Evolutionary conservation across 2,113 vertebrate genomes (phyloP), one percentile per base, ranked within the genome.

Genomic region (Oncorhynchus mykiss): DNA sequence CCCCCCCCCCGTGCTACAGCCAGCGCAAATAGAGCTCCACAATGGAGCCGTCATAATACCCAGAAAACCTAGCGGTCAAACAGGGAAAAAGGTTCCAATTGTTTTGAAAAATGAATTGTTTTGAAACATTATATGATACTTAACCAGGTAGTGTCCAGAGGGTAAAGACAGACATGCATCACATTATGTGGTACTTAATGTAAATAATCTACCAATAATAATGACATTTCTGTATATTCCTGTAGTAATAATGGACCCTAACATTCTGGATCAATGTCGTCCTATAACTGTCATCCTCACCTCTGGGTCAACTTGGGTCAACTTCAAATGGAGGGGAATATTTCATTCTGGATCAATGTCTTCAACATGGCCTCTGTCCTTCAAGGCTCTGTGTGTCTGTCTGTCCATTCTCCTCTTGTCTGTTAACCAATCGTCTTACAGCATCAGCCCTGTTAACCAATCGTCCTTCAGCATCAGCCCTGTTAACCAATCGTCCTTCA

Each of bases 1-100:
- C 27, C 27, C 27, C 71, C 62, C 67, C 59, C 62, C 70, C 54
- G 78, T 80, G 80, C 84, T 80, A 82, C 73, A 78, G 78, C 72
- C 80, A 76, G 29, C 57, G 67, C 29, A 74, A 48, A 31, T 34
- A 59, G 5, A 57, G 18, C 16, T 16, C 3, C 18, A 4, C 54
- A 20, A 57, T 4, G 18, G 13, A 57, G 51, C 2, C 7, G 39
- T 39, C 39, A 39, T 39, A 39, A 39, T 39, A 39, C 39, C 39
- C 39, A 39, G 7, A 39, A 39, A 39, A 2, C 39, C 7, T 39
- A 39, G 39, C 8, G 8, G 1, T 39, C 39, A 39, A 39, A 39
- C 1, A 8, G 7, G 7, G 34, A 39, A 8, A 39, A 8, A 8
- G 7, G 1, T 39, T 39, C 34, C 34, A 8, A 8, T 39, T 39